Evolutionary conservation across 1,140 invertebrate species (phyloP).

Genomic region (Diorhabda sublineata): DNA sequence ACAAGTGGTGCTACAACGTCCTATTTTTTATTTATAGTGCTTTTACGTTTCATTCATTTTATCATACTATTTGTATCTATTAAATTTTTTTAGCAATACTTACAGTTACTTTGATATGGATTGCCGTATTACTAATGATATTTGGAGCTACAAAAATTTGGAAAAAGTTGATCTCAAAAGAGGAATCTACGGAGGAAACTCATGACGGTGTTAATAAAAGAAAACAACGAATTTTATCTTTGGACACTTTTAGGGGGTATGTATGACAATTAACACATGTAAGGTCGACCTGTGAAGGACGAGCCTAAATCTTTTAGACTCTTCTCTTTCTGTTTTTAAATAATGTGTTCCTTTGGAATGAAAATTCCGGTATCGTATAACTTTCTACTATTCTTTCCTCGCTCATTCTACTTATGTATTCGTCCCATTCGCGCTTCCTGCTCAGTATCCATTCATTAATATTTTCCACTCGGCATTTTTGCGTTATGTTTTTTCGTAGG

Average conservation of each 20-base stretch:
- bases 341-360: too few relatives aligned
- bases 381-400: too few relatives aligned
- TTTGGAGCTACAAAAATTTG: constrained; percentile 23
- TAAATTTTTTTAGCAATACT: constrained; percentile 43
- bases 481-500: too few relatives aligned
- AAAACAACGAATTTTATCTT: constrained; percentile 61
- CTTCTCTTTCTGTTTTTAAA: too few relatives aligned
- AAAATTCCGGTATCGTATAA: too few relatives aligned
- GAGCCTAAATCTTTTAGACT: too few relatives aligned
- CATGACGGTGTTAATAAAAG: constrained; percentile 40
- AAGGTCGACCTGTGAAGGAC: too few relatives aligned
- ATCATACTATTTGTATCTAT: constrained; percentile 8
- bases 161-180: constrained; percentile 19
- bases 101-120: constrained; percentile 42
- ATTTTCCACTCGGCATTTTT: too few relatives aligned
- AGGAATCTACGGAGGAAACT: constrained; percentile 20
- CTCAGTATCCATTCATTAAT: too few relatives aligned
- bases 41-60: constrained; percentile 8
- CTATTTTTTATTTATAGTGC: background rate
- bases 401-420: too few relatives aligned
- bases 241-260: constrained; percentile 79
- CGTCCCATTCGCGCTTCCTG: too few relatives aligned
- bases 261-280: constrained; percentile 13
- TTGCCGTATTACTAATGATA: constrained; percentile 25
- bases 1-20: too few relatives aligned